Base-by-base conservation (phyloP, 2,797 vertebrate species). In the Clarias fuscus region DNA sequence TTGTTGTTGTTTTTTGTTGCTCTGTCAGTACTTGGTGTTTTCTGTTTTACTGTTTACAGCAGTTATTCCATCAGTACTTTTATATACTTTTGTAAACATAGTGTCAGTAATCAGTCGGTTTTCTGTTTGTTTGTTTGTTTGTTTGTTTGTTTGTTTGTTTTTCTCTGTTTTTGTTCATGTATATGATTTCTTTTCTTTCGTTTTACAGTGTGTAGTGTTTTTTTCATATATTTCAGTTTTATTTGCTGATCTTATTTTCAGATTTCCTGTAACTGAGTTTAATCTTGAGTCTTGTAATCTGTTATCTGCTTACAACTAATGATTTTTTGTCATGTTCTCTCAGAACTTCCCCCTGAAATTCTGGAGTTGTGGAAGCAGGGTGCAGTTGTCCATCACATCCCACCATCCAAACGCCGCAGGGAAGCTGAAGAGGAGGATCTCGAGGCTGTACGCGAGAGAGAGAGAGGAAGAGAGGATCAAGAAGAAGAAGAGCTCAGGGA, bases 301-400 rank as follows among this genome's bases (percentile, higher is more conserved):
- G 37, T 33, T 33, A 33, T 33, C 33, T 33, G 1, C 33, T 33
- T 33, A 33, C 33, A 33, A 33, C 33, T 33, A 33, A 10, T 40
- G 11, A 48, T 43, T n/a, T 18, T 33, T 24, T 22, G 10, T 33
- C 4, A 0, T 86, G 1, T 37, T 75, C 7, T 15, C 24, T 0
- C 83, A 87, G 91, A 92, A 90, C 73, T 95, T 87, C 91, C 93
- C 2, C 80, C 89, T 56, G 91, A 92, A 4, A 62, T 94, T 59
- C 70, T 53, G 91, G 86, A 82, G 68, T 91, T 93, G 90, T 96
- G 95, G 95, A 89, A 85, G 92, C 91, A 18, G 82, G 91, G 91
- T 0, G 92, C 92, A 0, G 90, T 81, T 61, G 67, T 94, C 88
- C 90, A 59, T 4, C 85, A 91, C 1, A 5, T 93, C 37, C 22